Evolutionary conservation across 2,888 invertebrate genomes (phyloP).

Genomic region (Philonicus albiceps): DNA sequence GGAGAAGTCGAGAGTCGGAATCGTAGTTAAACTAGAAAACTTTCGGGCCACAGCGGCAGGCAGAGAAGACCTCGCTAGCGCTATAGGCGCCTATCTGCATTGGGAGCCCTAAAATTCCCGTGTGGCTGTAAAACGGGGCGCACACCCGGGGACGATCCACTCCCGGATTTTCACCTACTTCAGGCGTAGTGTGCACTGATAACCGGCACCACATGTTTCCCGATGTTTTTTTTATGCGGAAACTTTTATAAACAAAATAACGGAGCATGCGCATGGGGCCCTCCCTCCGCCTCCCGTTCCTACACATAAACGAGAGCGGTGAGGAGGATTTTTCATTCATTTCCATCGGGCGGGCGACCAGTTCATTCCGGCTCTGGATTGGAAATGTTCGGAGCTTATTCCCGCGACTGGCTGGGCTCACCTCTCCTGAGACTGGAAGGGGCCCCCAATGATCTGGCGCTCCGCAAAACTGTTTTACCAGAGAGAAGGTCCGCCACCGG

Average conservation of each 20-base stretch:
- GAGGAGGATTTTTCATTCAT: conserved; percentile 23
- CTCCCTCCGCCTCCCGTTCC: no score
- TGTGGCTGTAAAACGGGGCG: conserved; percentile 4
- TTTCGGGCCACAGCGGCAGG: not conserved
- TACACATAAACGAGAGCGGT: not conserved
- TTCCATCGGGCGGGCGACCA: not conserved
- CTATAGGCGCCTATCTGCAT: conserved; percentile 21
- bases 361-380: not conserved
- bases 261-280: not conserved
- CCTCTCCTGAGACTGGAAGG: not conserved
- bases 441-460: not conserved
- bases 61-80: not conserved
- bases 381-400: not conserved
- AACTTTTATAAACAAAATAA: conserved; percentile 36
- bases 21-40: conserved; percentile 34
- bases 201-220: conserved; percentile 39
- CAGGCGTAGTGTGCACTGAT: conserved; percentile 14
- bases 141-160: not conserved
- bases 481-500: conserved; percentile 3
- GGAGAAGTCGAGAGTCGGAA: not conserved
- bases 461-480: not conserved
- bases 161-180: conserved; percentile 15
- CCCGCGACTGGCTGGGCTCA: not conserved
- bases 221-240: conserved; percentile 28
- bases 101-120: conserved; percentile 14